Evolutionary conservation across 1,140 invertebrate genomes (phyloP).

Genomic region (Lepidurus couesii): DNA sequence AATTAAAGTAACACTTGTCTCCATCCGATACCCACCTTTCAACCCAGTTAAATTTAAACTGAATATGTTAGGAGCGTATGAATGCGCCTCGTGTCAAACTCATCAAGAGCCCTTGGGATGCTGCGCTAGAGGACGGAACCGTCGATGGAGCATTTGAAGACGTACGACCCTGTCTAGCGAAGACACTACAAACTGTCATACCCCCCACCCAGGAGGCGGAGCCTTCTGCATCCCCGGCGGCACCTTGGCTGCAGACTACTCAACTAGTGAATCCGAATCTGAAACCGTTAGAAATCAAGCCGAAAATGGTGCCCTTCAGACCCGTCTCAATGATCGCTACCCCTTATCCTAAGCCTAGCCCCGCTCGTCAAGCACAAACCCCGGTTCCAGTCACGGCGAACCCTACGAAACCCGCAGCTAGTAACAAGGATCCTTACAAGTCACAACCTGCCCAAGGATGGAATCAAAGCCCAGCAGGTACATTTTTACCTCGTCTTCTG

Average conservation of each 20-base stretch:
- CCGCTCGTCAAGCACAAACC: conserved; percentile 25
- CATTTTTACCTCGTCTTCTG: neutral
- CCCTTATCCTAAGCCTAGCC: neutral
- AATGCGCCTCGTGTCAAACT: conserved; percentile 54
- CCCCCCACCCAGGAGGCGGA: neutral
- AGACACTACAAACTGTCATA: conserved; percentile 24
- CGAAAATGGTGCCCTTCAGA: conserved; percentile 29
- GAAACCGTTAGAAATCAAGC: conserved; percentile 27
- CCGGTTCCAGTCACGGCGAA: neutral
- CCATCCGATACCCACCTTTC: neutral
- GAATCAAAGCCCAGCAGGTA: conserved; percentile 29
- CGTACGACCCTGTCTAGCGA: conserved; percentile 18
- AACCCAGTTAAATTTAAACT: conserved; percentile 14
- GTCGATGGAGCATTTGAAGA: conserved; percentile 62
- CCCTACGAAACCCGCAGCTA: conserved; percentile 12
- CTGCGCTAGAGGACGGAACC: conserved; percentile 61
- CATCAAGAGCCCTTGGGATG: conserved; percentile 66
- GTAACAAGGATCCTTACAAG: conserved; percentile 36
- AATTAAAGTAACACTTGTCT: conserved; percentile 47
- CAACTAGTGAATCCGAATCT: conserved; percentile 23
- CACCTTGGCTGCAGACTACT: conserved; percentile 25
- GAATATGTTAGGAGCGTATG: conserved; percentile 51
- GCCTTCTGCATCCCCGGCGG: conserved; percentile 22
- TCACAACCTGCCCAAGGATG: conserved; percentile 37
- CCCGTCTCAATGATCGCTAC: neutral